A percentile compares a stretch with the other conserved stretches of the same genome.
phyloP scores from a whole-genome alignment of 2,113 vertebrate genomes.

The Lucifuga dentata region DNA sequence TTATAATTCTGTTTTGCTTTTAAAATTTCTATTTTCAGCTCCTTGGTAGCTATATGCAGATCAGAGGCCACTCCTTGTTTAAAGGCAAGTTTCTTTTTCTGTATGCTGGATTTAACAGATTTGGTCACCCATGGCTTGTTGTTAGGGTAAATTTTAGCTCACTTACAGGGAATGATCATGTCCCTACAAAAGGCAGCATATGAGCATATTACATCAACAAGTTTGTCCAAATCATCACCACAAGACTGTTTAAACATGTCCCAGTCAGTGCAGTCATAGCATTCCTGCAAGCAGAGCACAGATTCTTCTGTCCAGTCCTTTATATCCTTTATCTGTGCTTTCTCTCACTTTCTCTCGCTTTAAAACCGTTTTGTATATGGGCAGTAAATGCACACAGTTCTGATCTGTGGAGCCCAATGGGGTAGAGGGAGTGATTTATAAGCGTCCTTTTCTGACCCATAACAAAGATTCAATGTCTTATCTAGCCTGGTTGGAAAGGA shows the following conservation, averaged over 20 bases:
- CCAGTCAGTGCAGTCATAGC: constrained; percentile 4
- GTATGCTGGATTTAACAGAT: no score
- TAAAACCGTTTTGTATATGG: neutral
- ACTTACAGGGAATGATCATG: neutral
- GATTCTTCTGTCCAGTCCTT: neutral
- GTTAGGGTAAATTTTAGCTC: neutral
- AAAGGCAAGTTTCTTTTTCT: no score
- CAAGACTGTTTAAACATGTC: neutral
- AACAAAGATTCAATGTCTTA: no score
- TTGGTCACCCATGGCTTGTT: no score
- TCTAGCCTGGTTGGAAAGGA: no score
- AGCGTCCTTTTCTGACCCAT: no score
- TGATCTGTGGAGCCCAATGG: neutral
- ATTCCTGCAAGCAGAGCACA: neutral
- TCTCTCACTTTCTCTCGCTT: no score
- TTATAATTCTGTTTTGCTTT: neutral
- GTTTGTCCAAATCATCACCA: neutral
- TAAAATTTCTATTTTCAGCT: neutral
- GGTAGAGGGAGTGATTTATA: neutral
- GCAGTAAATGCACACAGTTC: neutral
- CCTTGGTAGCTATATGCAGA: no score
- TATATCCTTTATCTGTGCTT: neutral
- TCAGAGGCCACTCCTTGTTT: no score
- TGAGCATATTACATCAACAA: constrained; percentile 3
- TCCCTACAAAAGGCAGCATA: neutral